Conservation (phyloP, 2,797 vertebrate genomes). For the Cuculus canorus region DNA sequence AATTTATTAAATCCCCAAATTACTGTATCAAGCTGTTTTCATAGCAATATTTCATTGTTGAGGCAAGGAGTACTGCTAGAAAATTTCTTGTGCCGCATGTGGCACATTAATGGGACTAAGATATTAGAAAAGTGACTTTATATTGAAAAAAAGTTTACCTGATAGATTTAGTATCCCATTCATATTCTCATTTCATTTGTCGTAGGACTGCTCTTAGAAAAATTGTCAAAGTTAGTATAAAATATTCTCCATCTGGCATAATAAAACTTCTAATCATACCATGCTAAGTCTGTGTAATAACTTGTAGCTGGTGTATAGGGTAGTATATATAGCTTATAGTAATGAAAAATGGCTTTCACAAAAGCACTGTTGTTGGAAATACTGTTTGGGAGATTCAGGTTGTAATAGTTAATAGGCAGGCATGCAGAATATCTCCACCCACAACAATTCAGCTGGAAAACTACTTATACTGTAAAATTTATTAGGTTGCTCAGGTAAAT, state of each 20-base stretch:
- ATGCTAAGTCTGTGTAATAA: neutral
- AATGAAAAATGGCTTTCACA: neutral
- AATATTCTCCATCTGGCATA: constrained; percentile 7
- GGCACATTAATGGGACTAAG: neutral
- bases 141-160: neutral
- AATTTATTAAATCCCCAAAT: neutral
- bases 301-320: neutral
- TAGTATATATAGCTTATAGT: neutral
- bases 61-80: neutral
- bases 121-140: neutral
- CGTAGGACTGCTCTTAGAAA: neutral
- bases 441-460: neutral
- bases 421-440: neutral
- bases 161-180: neutral
- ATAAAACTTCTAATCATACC: constrained; percentile 6
- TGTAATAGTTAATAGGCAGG: neutral
- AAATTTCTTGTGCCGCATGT: neutral
- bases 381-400: neutral
- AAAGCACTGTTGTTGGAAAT: neutral
- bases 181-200: constrained; percentile 3
- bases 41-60: neutral
- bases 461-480: neutral
- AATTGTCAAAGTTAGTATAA: neutral
- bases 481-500: neutral
- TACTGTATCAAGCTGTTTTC: neutral